These are phyloP conservation scores for Arctia plantaginis DNA, from an alignment of 2,888 invertebrate species.

Conservation along the genomic window DNA sequence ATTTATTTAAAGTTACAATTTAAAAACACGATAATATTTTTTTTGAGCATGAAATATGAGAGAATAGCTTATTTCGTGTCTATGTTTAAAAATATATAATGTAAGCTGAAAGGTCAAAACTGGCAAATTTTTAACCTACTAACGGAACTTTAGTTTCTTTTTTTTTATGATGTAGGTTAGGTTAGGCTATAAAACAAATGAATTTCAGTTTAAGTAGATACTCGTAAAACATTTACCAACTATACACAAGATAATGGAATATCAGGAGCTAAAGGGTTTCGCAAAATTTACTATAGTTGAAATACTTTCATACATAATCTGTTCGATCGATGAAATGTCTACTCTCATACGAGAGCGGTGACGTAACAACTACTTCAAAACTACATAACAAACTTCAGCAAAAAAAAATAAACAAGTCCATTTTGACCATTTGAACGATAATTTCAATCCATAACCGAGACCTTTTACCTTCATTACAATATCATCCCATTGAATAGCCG, in stretches of 20 bases:
- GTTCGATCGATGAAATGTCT: background rate
- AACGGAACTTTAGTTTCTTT: too few species aligned
- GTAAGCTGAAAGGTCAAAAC: too few species aligned
- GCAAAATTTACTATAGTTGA: background rate
- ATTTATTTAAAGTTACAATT: too few species aligned
- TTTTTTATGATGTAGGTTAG: too few species aligned
- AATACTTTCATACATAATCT: background rate
- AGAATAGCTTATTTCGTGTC: background rate
- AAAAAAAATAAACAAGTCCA: background rate
- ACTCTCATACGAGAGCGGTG: background rate
- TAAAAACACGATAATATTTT: too few species aligned
- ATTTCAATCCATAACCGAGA: slow-evolving; percentile 26
- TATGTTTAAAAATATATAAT: too few species aligned
- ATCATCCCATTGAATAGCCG: slow-evolving; percentile 49
- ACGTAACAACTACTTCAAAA: background rate
- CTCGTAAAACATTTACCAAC: too few species aligned
- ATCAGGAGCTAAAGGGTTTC: too few species aligned
- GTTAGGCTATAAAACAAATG: too few species aligned
- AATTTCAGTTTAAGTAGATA: too few species aligned
- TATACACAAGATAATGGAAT: too few species aligned
- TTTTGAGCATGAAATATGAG: too few species aligned
- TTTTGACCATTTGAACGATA: slow-evolving; percentile 12
- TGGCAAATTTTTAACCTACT: background rate
- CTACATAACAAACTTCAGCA: background rate
- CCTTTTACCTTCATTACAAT: slow-evolving; percentile 41